phyloP scores from a whole-genome alignment of 1,140 invertebrate species.

The Ganaspis sp. region DNA sequence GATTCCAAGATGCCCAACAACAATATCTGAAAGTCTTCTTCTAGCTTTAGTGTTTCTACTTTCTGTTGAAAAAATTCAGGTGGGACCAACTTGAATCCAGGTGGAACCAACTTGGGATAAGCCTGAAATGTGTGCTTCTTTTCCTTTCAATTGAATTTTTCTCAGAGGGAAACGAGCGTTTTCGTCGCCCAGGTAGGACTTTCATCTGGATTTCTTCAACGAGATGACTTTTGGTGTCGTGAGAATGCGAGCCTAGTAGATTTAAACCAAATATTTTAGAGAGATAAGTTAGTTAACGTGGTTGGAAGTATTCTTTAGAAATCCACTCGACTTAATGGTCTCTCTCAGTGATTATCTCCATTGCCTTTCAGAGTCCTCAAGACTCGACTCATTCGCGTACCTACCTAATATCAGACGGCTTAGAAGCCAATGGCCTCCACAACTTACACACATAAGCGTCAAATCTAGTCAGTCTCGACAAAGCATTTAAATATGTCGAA shows the following conservation, averaged over 20 bases:
- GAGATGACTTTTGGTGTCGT: conserved; percentile 8
- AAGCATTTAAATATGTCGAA: background rate
- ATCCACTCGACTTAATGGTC: conserved; percentile 25
- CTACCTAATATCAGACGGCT: conserved; percentile 25
- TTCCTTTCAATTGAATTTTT: background rate
- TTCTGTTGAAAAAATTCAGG: conserved; percentile 6
- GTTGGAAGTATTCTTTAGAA: background rate
- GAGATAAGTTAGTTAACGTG: background rate
- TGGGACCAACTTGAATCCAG: conserved; percentile 4
- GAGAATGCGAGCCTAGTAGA: background rate
- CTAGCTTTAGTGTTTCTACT: background rate
- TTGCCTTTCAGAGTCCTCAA: conserved; percentile 35
- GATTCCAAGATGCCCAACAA: background rate
- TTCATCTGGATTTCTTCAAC: background rate
- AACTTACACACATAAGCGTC: conserved; percentile 20
- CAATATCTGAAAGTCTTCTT: background rate
- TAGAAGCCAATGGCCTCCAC: conserved; percentile 27
- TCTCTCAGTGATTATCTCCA: conserved; percentile 33
- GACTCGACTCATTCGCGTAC: conserved; percentile 30
- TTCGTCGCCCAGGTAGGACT: background rate
- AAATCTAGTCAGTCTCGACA: conserved; percentile 27
- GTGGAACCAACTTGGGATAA: background rate
- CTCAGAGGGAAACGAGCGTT: background rate
- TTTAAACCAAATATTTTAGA: conserved; percentile 32
- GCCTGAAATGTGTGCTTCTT: background rate